Evolutionary conservation across 2,888 invertebrate genomes (phyloP), one percentile per base, ranked within the genome.

Genomic region (Netelia fuscicornis): DNA sequence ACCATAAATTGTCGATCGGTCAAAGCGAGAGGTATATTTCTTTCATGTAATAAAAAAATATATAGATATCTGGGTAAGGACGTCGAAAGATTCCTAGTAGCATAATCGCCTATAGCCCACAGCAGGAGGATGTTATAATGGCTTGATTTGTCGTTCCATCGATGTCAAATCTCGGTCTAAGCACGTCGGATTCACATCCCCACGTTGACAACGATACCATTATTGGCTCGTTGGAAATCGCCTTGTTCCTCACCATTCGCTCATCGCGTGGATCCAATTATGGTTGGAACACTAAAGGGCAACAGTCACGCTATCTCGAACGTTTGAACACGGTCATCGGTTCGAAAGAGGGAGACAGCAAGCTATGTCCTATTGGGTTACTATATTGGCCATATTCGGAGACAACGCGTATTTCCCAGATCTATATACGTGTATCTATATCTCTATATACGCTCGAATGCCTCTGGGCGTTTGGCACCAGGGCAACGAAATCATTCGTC

Each of bases 311-410:
- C 67, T 71, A 11, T 54, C 54, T 65, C 54, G 70, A 71, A 37
- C 71, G 71, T 25, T 56, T 58, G 56, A 30, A 42, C 20, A 11
- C 13, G 11, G 9, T 48, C 76, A 42, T 42, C 13, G 20, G 11
- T 58, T 17, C 20, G 81, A 81, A 60, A 81, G 64, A 48, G 37
- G 62, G n/a, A 58, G 52, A 64, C 68, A 54, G 60, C 70, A 58
- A 58, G n/a, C 60, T 17, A 9, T 74, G 89, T 90, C 87, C 89
- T 74, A 76, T 77, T 68, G 84, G 85, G 81, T 67, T 65, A 10
- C 60, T 70, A 54, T 84, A 93, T 93, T 93, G 89, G 93, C 93
- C 90, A 92, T 92, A 93, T 93, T 93, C 93, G 89, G 89, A 91
- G 92, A 92, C 92, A 90, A 89, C 93, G 93, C 93, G 93, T 93